Evolutionary conservation across 2,797 vertebrate species (phyloP).

Genomic region (Cheirogaleus major): DNA sequence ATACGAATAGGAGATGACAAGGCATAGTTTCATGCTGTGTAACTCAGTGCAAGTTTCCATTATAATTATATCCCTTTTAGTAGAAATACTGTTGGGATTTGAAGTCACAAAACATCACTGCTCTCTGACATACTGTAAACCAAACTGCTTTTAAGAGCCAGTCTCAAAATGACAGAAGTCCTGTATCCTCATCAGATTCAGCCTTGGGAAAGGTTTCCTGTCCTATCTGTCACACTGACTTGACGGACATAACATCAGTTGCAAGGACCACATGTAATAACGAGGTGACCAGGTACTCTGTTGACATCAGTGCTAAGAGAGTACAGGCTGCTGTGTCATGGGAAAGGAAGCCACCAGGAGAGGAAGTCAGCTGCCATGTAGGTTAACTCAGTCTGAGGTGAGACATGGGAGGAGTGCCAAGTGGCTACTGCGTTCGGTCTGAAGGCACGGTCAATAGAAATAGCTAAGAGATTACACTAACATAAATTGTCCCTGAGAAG

Average conservation of each 20-base stretch:
- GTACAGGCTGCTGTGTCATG: rapidly evolving
- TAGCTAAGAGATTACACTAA: background rate
- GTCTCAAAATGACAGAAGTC: background rate
- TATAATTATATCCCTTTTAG: background rate
- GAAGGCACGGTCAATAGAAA: background rate
- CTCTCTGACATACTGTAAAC: background rate
- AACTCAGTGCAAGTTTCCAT: background rate
- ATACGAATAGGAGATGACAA: background rate
- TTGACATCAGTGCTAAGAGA: background rate
- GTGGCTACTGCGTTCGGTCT: background rate
- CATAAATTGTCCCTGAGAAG: background rate
- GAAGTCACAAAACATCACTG: background rate
- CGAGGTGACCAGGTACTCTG: background rate
- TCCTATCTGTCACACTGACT: background rate
- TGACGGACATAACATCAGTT: background rate
- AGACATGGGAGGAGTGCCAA: background rate
- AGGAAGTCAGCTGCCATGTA: background rate
- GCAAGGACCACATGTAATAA: background rate
- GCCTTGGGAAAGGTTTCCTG: background rate
- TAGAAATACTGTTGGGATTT: background rate
- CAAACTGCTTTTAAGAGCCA: background rate
- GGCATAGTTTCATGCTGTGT: background rate
- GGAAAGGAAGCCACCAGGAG: background rate
- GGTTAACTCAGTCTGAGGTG: background rate
- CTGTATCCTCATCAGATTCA: background rate